A percentile compares a stretch with the other conserved stretches of the same genome.
Evolutionary conservation across 2,797 vertebrate genomes (phyloP).

Genomic region (Acanthurus tractus): DNA sequence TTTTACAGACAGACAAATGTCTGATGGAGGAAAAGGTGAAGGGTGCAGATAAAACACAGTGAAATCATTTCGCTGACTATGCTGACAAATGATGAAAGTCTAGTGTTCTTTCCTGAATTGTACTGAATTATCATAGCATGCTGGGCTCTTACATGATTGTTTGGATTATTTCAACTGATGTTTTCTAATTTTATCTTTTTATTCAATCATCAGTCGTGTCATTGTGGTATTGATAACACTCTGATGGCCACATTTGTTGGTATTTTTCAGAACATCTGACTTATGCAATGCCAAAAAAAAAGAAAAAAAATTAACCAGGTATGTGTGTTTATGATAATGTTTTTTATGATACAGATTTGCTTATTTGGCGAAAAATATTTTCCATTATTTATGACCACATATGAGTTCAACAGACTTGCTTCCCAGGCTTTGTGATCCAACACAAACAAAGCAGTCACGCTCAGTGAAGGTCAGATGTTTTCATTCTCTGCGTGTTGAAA

Average conservation of each 20-base stretch:
- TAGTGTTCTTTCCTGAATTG: conserved; percentile 4
- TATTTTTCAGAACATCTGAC: conserved; percentile 13
- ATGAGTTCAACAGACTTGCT: conserved; percentile 59
- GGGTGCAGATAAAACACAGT: conserved; percentile 18
- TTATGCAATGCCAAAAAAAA: neutral
- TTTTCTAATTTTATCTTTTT: neutral
- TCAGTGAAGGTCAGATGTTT: conserved; percentile 59
- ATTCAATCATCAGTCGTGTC: neutral
- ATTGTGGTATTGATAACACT: neutral
- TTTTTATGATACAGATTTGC: conserved; percentile 42
- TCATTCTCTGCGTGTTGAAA: conserved; percentile 49
- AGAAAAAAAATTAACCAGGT: neutral
- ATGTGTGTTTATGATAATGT: conserved; percentile 40
- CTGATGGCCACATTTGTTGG: neutral
- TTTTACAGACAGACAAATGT: conserved; percentile 16
- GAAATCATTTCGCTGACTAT: neutral
- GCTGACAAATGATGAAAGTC: neutral
- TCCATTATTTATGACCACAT: conserved; percentile 70
- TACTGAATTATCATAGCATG: neutral
- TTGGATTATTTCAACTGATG: neutral
- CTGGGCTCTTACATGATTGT: neutral
- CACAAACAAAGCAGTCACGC: conserved; percentile 64
- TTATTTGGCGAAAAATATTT: conserved; percentile 48
- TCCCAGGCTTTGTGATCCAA: conserved; percentile 61
- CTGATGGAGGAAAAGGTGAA: conserved; percentile 11